A percentile compares a stretch with the other conserved stretches of the same genome.
Conservation (phyloP, 2,797 vertebrate genomes). For the Champsocephalus esox region DNA sequence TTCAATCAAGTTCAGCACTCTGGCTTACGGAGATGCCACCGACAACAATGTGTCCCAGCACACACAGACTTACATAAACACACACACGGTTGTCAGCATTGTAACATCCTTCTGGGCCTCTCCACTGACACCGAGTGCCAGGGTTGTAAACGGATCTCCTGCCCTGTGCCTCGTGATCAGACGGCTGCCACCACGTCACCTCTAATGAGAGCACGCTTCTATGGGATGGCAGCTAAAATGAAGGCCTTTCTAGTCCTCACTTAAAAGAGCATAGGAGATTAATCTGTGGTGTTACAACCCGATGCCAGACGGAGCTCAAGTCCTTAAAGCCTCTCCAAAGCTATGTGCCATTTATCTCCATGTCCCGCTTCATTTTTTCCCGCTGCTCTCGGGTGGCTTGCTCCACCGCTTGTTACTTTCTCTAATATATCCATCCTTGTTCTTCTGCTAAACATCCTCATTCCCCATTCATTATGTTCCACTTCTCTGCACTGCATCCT, state of each 20-base stretch:
- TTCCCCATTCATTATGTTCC: conserved; percentile 42
- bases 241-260: conserved; percentile 62
- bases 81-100: neutral
- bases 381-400: conserved; percentile 18
- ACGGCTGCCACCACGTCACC: conserved; percentile 52
- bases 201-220: conserved; percentile 66
- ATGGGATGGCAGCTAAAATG: conserved; percentile 52
- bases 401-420: conserved; percentile 35
- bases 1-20: neutral
- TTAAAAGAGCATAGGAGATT: conserved; percentile 75
- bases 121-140: conserved; percentile 14
- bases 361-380: conserved; percentile 57
- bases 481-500: conserved; percentile 11
- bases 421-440: conserved; percentile 30
- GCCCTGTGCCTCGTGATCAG: conserved; percentile 46
- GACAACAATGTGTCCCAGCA: conserved; percentile 7
- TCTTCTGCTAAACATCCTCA: conserved; percentile 33
- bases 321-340: conserved; percentile 59
- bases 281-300: conserved; percentile 41
- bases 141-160: conserved; percentile 39
- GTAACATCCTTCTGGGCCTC: conserved; percentile 6
- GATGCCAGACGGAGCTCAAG: conserved; percentile 49
- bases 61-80: neutral
- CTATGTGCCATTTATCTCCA: conserved; percentile 58
- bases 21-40: neutral